Evolutionary conservation across 2,797 vertebrate species (phyloP), one percentile per base, ranked within the genome.

Genomic region (Morus bassanus): DNA sequence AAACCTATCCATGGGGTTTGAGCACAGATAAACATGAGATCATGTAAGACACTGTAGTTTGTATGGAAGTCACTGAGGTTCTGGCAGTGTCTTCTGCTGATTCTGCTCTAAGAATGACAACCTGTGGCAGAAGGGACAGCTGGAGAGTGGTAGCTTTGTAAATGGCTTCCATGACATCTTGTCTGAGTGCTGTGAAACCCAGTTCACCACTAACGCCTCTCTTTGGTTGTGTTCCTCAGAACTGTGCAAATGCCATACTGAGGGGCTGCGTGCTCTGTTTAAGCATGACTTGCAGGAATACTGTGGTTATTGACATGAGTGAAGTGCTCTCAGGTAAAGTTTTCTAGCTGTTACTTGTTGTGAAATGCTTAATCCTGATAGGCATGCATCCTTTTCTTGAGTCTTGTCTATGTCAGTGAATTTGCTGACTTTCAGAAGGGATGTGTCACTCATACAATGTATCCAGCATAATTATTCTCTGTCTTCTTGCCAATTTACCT

Each of bases 161-260:
- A 41, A 17, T 19, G 33, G 25, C 16, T 81, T 70, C 53, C 28
- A 23, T 3, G 0, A 25, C 4, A 6, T 31, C 51, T 76, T 37
- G 22, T 64, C 33, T 13, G 15, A 54, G 31, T n/a, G 31, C n/a
- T 54, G 11, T 41, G 16, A 59, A 65, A 37, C 13, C 25, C 30
- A 23, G 18, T 48, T 54, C 1, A 1, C 21, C 0, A 0, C 31
- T 72, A 13, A 63, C 0, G 0, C 46, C 50, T 45, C 18, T 53
- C 5, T 53, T 43, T 7, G 13, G 35, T 16, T 28, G 25, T 45
- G 23, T 69, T 41, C n/a, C 43, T 59, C 15, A 22, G 13, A 85
- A 21, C 24, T 41, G 25, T 21, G 18, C 30, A 31, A 48, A 65
- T 27, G n/a, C 45, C 31, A 15, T 25, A 8, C 24, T 23, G 31